Evolutionary conservation across 2,797 vertebrate genomes (phyloP).

Genomic region (Neosilurus mollespiculum): DNA sequence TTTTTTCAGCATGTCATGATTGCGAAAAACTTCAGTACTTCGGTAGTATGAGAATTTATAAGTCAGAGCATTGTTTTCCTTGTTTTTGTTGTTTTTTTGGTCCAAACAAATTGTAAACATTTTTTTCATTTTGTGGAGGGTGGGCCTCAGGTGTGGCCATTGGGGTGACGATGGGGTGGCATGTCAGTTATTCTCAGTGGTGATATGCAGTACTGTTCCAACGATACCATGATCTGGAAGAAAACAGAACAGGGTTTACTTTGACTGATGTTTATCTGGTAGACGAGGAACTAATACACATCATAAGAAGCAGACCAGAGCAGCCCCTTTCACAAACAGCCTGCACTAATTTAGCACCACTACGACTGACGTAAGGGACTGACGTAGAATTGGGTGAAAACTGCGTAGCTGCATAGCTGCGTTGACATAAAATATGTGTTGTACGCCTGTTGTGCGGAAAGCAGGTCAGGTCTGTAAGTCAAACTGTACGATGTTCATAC

Average conservation of each 20-base stretch:
- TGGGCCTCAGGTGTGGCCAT: too few relatives aligned
- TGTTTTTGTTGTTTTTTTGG: not conserved
- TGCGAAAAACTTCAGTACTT: conserved; percentile 30
- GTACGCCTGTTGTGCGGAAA: too few relatives aligned
- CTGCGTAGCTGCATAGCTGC: too few relatives aligned
- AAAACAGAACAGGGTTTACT: not conserved
- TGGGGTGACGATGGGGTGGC: too few relatives aligned
- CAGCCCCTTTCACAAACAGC: not conserved
- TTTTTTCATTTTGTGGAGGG: not conserved
- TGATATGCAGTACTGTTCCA: conserved; percentile 89
- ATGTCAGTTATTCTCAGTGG: conserved; percentile 73
- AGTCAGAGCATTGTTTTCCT: conserved; percentile 34
- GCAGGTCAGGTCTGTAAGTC: too few relatives aligned
- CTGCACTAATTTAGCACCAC: too few relatives aligned
- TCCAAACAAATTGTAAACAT: conserved; percentile 50
- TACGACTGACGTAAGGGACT: too few relatives aligned
- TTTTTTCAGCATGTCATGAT: conserved; percentile 14
- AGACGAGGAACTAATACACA: not conserved
- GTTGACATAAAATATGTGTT: too few relatives aligned
- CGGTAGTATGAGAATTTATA: not conserved
- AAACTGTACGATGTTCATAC: too few relatives aligned
- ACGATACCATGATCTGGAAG: conserved; percentile 87
- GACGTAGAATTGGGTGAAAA: too few relatives aligned
- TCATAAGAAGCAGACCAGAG: too few relatives aligned
- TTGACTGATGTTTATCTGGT: not conserved